Evolutionary conservation across 2,797 vertebrate genomes (phyloP).

Genomic region (Neopelma chrysocephalum): DNA sequence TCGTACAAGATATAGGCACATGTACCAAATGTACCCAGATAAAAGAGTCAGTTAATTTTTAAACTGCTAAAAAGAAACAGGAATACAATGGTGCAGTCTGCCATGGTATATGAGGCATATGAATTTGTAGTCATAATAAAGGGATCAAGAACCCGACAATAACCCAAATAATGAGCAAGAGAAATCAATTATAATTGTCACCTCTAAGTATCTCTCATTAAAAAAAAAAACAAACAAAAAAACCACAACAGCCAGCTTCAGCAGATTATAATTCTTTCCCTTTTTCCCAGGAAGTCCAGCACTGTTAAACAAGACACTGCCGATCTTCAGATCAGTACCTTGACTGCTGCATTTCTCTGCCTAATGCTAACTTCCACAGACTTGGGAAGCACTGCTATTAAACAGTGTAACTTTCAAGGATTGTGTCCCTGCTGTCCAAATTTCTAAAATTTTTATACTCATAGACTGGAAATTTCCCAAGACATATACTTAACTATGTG

Average conservation of each 20-base stretch:
- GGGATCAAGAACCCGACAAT: neutral
- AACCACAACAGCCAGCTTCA: neutral
- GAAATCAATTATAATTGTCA: neutral
- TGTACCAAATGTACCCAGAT: slow-evolving; percentile 33
- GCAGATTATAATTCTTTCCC: neutral
- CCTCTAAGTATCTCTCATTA: neutral
- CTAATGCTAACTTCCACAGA: neutral
- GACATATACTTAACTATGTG: accelerated
- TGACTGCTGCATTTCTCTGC: neutral
- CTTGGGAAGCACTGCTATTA: neutral
- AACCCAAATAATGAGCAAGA: neutral
- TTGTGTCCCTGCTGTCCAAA: neutral
- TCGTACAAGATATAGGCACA: neutral
- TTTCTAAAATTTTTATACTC: neutral
- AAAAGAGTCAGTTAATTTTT: slow-evolving; percentile 34
- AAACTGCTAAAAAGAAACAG: neutral
- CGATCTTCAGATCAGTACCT: neutral
- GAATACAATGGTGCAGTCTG: neutral
- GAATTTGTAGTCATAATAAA: neutral
- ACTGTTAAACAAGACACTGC: neutral
- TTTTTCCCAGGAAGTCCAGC: neutral
- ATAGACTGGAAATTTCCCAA: neutral
- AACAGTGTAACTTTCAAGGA: neutral
- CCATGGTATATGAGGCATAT: neutral
- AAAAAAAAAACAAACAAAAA: no score